phyloP scores from a whole-genome alignment of 2,797 vertebrate genomes.

The Peromyscus nudipes region DNA sequence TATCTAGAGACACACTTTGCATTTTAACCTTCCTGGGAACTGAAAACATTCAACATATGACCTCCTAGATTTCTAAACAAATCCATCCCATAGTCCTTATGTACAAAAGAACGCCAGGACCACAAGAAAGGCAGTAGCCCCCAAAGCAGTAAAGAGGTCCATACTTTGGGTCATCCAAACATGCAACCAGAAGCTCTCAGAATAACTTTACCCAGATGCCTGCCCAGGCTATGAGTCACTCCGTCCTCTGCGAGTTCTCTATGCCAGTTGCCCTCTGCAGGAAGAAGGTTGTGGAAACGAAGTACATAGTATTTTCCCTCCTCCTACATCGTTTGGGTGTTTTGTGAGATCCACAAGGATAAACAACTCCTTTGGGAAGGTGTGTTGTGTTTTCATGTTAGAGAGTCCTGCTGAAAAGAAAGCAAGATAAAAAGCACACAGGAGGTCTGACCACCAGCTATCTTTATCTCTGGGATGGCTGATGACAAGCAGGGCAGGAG shows the following conservation, averaged over 20 bases:
- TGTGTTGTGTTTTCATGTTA: not conserved
- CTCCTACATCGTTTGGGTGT: not conserved
- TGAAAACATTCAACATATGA: not conserved
- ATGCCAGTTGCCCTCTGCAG: not conserved
- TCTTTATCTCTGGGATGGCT: not conserved
- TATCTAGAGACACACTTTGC: not conserved
- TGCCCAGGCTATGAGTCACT: not conserved
- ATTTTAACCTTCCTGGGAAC: conserved; percentile 46
- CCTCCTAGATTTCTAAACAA: conserved; percentile 26
- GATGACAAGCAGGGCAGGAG: not conserved
- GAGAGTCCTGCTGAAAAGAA: not conserved
- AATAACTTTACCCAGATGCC: not conserved
- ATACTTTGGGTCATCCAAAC: not conserved
- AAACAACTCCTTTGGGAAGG: not conserved
- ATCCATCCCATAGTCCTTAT: not conserved
- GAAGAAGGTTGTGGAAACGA: not conserved
- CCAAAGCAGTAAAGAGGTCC: not conserved
- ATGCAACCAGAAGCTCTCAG: not conserved
- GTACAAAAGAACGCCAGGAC: not conserved
- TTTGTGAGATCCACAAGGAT: not conserved
- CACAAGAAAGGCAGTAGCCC: not conserved
- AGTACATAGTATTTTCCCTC: not conserved
- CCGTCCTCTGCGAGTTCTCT: not conserved
- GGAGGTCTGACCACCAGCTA: not conserved
- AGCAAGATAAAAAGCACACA: not conserved